These are phyloP conservation scores for Recurvirostra avosetta DNA, from an alignment of 2,113 vertebrate genomes.

Conservation along the genomic window DNA sequence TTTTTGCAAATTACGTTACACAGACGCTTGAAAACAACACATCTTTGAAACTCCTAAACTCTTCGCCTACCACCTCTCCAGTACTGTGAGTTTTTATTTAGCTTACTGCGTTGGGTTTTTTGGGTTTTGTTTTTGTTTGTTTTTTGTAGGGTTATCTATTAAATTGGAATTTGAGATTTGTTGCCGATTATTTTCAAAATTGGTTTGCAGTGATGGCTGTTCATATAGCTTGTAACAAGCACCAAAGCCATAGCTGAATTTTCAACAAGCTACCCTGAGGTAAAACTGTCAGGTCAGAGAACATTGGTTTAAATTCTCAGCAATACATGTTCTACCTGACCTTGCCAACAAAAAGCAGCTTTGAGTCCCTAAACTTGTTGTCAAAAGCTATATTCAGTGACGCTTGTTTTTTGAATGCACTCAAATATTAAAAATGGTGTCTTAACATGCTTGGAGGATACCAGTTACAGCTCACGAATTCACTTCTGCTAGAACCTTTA, in stretches of 20 bases:
- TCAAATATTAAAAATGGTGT: neutral
- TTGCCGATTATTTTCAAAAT: neutral
- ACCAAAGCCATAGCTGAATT: neutral
- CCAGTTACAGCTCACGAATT: neutral
- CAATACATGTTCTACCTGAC: neutral
- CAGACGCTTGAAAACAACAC: neutral
- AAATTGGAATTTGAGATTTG: neutral
- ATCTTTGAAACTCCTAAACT: neutral
- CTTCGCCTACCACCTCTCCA: neutral
- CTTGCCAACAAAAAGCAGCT: neutral
- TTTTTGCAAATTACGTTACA: neutral
- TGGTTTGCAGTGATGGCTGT: neutral
- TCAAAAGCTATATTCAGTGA: neutral
- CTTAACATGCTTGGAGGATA: conserved; percentile 1
- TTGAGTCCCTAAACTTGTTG: conserved; percentile 22
- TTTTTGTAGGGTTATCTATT: neutral
- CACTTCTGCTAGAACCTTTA: neutral
- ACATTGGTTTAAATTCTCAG: neutral
- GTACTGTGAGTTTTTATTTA: neutral
- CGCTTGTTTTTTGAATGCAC: neutral
- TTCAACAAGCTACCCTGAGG: neutral
- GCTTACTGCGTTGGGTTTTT: neutral
- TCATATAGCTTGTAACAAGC: neutral
- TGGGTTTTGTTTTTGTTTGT: neutral
- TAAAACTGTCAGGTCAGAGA: neutral